Evolutionary conservation across 1,140 invertebrate species (phyloP).

Genomic region (Eriocheir sinensis): DNA sequence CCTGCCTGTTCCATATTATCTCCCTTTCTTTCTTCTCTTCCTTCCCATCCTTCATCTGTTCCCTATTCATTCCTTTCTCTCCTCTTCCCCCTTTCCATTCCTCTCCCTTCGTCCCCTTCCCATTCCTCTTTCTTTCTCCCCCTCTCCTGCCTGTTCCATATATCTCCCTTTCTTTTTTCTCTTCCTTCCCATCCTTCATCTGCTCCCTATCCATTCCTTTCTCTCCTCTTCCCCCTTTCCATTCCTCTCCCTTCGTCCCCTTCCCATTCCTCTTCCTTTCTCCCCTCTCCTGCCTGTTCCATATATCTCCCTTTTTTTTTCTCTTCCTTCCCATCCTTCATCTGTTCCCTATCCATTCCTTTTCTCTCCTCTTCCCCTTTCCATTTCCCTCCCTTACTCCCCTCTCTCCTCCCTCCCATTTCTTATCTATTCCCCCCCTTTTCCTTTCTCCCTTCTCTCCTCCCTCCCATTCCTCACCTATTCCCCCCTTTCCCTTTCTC

Average conservation of each 20-base stretch:
- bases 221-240: background rate
- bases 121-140: background rate
- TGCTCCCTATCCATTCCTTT: background rate
- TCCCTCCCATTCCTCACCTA: background rate
- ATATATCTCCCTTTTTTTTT: background rate
- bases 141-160: background rate
- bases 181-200: background rate
- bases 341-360: background rate
- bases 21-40: background rate
- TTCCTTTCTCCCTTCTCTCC: background rate
- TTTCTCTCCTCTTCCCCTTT: background rate
- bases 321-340: background rate
- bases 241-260: background rate
- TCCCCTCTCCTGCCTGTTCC: background rate
- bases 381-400: background rate
- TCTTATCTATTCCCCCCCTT: background rate
- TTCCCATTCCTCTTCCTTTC: background rate
- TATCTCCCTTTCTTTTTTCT: background rate
- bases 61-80: background rate
- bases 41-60: background rate
- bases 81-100: background rate
- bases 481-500: background rate
- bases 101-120: background rate
- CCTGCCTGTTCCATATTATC: background rate
- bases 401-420: background rate